phyloP scores from a whole-genome alignment of 2,888 invertebrate species.

The Drosophila fulvimacula region DNA sequence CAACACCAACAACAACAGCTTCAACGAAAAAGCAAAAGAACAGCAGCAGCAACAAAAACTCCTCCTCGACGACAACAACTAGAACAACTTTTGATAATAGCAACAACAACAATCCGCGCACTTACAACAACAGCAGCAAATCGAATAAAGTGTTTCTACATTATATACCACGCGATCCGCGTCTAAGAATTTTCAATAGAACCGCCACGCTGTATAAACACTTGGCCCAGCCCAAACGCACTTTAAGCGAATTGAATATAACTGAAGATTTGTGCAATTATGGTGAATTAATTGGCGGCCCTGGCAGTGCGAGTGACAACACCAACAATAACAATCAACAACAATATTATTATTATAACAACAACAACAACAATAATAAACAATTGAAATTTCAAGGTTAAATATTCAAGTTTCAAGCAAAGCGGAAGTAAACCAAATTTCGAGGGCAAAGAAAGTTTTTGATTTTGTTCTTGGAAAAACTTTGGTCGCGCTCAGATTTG shows the following conservation, averaged over 20 bases:
- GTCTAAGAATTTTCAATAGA: constrained; percentile 81
- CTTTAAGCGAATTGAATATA: constrained; percentile 78
- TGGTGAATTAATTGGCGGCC: constrained; percentile 84
- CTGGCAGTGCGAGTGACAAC: constrained; percentile 25
- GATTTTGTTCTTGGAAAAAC: not conserved
- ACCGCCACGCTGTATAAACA: constrained; percentile 79
- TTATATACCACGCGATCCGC: constrained; percentile 84
- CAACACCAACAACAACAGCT: constrained; percentile 36
- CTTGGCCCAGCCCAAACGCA: constrained; percentile 57
- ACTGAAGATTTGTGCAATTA: constrained; percentile 83
- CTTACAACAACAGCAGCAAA: constrained; percentile 83
- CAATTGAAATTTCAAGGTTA: constrained; percentile 37
- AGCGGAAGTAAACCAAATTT: not conserved
- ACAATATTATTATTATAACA: constrained; percentile 10
- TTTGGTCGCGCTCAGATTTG: not conserved
- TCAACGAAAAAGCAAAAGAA: constrained; percentile 42
- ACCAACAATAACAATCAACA: constrained; percentile 5
- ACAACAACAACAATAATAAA: constrained; percentile 17
- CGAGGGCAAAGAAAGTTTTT: not conserved
- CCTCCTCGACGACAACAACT: not conserved
- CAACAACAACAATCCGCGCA: constrained; percentile 79
- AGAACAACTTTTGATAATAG: constrained; percentile 53
- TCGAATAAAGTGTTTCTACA: constrained; percentile 84
- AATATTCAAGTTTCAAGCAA: constrained; percentile 29
- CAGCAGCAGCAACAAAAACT: constrained; percentile 19